Base-by-base conservation (phyloP, 2,888 invertebrate species). In the Cantharis flavilabris region DNA sequence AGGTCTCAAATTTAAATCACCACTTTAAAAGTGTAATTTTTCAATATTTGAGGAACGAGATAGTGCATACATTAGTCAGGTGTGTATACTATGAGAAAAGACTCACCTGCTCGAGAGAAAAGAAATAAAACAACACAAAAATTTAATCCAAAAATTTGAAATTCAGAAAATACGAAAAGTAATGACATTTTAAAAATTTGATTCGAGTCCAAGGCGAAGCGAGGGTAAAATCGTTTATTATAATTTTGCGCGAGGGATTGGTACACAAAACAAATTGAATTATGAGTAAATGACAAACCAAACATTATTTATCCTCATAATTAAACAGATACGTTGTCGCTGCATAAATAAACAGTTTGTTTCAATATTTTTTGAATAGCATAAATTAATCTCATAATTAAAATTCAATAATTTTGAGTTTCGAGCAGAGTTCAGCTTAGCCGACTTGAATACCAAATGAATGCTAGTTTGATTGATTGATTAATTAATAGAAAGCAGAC, bases 231-330 rank as follows among this genome's bases (percentile, higher is more conserved):
- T 49, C 49, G n/a, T 49, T 49, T 49, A 49, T 49, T 49, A 49
- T 49, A 49, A 49, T 49, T 49, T 49, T 49, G 13, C n/a, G 49
- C n/a, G 49, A 49, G 49, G 49, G 49, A n/a, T 49, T 73, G 64
- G 62, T 26, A 73, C 69, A 73, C 63, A 73, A 28, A 26, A 69
- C 73, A 69, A 73, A 73, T 63, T 69, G 73, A 69, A 73, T 72
- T 64, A 67, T 67, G 72, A 49, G 49, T 5, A 49, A 49, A n/a
- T 49, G 49, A 49, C 49, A 49, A 49, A 49, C 13, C 49, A 49
- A 49, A n/a, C n/a, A 49, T 49, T 49, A 49, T 49, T 49, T 49
- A 49, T 49, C n/a, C 49, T 49, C 49, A 49, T 49, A n/a, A 49
- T 49, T 49, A 49, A 49, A 49, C 49, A n/a, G 49, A 49, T 49